Percentiles rank a stretch among this genome's conserved stretches.
phyloP scores from a whole-genome alignment of 2,113 vertebrate species.

The Caracal caracal region DNA sequence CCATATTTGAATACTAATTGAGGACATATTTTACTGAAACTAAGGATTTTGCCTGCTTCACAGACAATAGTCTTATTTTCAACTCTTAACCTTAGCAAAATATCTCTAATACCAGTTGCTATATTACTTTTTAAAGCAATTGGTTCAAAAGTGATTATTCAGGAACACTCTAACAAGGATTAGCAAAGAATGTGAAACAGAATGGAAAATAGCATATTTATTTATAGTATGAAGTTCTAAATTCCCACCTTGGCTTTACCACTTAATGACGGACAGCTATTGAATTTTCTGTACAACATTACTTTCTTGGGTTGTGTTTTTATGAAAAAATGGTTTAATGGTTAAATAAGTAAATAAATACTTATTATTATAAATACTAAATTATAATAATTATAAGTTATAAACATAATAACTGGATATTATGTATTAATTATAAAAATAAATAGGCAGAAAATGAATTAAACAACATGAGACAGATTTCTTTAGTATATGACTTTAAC shows the following conservation, averaged over 20 bases:
- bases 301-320: background rate
- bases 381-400: background rate
- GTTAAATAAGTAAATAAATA: background rate
- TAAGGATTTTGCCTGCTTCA: background rate
- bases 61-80: background rate
- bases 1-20: background rate
- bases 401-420: background rate
- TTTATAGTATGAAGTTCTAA: background rate
- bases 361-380: background rate
- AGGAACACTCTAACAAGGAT: background rate
- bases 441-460: background rate
- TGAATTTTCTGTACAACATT: background rate
- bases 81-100: background rate
- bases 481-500: background rate
- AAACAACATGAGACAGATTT: background rate
- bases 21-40: background rate
- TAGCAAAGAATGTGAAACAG: background rate
- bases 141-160: background rate
- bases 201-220: background rate
- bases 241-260: background rate
- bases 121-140: background rate
- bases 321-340: background rate
- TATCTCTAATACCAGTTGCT: background rate
- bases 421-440: background rate
- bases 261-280: background rate